Conservation (phyloP, 2,797 vertebrate species). For the Microhierax caerulescens region DNA sequence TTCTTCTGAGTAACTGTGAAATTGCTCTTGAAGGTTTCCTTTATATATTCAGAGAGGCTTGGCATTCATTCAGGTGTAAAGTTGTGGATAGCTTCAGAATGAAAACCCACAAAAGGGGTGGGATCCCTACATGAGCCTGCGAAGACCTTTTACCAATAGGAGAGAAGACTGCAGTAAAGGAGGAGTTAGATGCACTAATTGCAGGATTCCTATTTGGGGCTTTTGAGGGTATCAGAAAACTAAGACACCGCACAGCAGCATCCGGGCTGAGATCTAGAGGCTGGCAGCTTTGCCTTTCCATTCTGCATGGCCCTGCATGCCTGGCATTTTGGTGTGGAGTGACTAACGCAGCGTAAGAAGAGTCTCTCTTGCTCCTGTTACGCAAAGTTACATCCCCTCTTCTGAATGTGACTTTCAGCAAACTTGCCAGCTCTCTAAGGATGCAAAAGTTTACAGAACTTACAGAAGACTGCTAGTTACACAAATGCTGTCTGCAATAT, state of each 20-base stretch:
- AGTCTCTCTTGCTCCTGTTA: neutral
- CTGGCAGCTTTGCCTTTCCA: neutral
- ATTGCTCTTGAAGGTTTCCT: constrained; percentile 68
- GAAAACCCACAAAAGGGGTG: constrained; percentile 79
- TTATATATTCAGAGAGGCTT: constrained; percentile 81
- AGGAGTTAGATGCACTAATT: constrained; percentile 70
- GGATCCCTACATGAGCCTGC: constrained; percentile 68
- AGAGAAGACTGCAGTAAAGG: constrained; percentile 70
- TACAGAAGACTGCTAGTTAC: neutral
- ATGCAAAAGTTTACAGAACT: neutral
- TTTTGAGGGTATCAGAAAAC: constrained; percentile 6
- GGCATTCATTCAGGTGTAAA: constrained; percentile 88
- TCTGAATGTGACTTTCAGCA: neutral
- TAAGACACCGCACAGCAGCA: neutral
- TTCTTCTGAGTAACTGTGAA: constrained; percentile 70
- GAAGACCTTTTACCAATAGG: constrained; percentile 75
- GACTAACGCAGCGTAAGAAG: neutral
- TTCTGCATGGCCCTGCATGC: neutral
- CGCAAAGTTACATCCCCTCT: neutral
- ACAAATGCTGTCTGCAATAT: neutral
- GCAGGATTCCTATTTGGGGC: constrained; percentile 26
- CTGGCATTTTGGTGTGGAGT: neutral
- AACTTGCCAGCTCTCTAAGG: neutral
- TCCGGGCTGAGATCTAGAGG: neutral
- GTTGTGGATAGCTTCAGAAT: constrained; percentile 78